A percentile compares a stretch with the other conserved stretches of the same genome.
These are phyloP conservation scores for Podiceps cristatus DNA, from an alignment of 2,113 vertebrate genomes.

Conservation along the genomic window DNA sequence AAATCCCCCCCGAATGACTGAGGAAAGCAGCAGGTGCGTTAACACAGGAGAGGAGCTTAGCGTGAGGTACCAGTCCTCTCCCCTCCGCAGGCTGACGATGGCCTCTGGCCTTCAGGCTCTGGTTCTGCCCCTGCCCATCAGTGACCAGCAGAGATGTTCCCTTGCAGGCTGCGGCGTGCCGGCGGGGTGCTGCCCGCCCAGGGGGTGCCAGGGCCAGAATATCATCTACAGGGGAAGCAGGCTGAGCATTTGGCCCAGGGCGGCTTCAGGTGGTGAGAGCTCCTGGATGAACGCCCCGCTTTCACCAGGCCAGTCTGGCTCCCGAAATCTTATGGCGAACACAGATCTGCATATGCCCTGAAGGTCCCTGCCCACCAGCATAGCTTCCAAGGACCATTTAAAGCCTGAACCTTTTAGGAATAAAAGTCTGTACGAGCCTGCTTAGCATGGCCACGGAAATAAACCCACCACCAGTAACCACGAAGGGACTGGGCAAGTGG, in stretches of 20 bases:
- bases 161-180: background rate
- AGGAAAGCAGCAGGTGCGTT: background rate
- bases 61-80: background rate
- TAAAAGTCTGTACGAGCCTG: background rate
- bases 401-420: background rate
- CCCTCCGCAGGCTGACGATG: background rate
- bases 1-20: background rate
- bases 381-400: background rate
- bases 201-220: background rate
- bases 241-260: background rate
- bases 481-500: accelerated
- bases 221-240: background rate
- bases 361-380: background rate
- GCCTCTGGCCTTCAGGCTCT: no score
- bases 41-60: background rate
- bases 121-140: background rate
- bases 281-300: background rate
- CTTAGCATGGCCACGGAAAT: background rate
- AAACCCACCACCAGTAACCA: background rate
- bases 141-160: background rate
- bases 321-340: background rate
- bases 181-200: background rate
- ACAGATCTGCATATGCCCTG: accelerated
- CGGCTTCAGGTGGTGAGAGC: background rate
- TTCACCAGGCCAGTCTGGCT: background rate